Evolutionary conservation across 2,797 vertebrate genomes (phyloP), one percentile per base, ranked within the genome.

Genomic region (Nannoperca obscura): DNA sequence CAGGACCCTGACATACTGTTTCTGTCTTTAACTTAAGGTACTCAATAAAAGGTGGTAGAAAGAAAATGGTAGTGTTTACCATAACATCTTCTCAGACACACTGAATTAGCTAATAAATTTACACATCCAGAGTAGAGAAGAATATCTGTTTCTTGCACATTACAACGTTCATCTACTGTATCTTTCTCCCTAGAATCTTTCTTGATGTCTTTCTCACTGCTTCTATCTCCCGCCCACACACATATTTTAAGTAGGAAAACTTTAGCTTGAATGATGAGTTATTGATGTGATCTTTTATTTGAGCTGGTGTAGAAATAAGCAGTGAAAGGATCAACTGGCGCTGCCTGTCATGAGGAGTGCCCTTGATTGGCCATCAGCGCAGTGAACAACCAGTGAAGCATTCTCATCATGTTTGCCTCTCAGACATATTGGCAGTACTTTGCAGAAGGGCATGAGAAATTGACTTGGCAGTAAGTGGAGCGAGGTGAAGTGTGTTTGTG

Each of bases 351-450:
- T 17, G 40, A 74, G 22, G 58, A 81, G 71, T 59, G 73, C 64
- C 64, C 61, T 86, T 63, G 74, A 81, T 63, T 61, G 72, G 76
- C 79, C 79, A 62, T 59, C 70, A 60, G 32, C n/a, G 67, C 22
- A 3, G 46, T 27, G 19, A 84, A 72, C 68, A 57, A 46, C 64
- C 53, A 47, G 69, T 80, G 66, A 83, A 86, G 82, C 68, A 17
- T 82, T 85, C 80, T 76, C 78, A 74, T 87, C 78, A 32, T 81
- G 79, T 80, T 80, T 73, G 66, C 71, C 78, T 86, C 76, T 79
- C 11, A 4, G 70, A 76, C 67, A 66, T 69, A 80, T 83, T 69
- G 69, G 78, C 79, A 74, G 73, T 14, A 64, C 78, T 82, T 79
- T 55, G 74, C 78, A 74, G 78, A 49, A 72, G 60, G 60, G 60